Evolutionary conservation across 2,888 invertebrate species (phyloP).

Genomic region (Seira musarum): DNA sequence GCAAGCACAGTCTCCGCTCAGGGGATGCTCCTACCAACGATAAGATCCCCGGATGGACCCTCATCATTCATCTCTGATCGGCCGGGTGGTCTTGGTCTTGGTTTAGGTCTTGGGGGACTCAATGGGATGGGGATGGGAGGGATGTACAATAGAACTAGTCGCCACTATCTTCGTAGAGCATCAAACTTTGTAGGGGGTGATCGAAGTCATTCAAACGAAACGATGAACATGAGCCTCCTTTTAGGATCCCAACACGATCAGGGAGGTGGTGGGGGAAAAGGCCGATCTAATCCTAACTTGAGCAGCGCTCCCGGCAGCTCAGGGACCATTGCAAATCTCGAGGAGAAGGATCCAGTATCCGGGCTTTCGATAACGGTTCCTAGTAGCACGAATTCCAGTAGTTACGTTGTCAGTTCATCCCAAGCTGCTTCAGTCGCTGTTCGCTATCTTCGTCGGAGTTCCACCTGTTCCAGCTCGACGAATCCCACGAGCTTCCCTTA

Average conservation of each 20-base stretch:
- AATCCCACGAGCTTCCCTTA: constrained; percentile 44
- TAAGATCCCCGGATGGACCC: constrained; percentile 64
- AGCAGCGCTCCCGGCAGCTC: constrained; percentile 41
- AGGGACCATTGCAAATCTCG: constrained; percentile 42
- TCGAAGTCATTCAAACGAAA: constrained; percentile 67
- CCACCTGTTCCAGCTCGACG: constrained; percentile 54
- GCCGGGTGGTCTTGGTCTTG: no score
- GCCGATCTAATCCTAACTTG: constrained; percentile 57
- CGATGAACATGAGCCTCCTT: constrained; percentile 67
- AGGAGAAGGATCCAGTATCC: constrained; percentile 50
- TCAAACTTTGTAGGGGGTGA: constrained; percentile 59
- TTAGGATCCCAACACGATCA: constrained; percentile 29
- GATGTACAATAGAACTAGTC: constrained; percentile 52
- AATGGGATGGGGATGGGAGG: constrained; percentile 27
- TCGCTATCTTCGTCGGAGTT: constrained; percentile 52
- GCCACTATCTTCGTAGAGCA: constrained; percentile 51
- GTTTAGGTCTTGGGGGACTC: not conserved
- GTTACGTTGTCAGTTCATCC: not conserved
- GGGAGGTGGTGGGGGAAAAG: constrained; percentile 28
- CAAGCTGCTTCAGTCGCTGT: constrained; percentile 31
- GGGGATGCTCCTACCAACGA: constrained; percentile 59
- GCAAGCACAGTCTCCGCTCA: constrained; percentile 61
- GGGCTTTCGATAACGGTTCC: constrained; percentile 57
- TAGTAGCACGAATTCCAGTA: constrained; percentile 30
- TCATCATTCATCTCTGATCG: not conserved